phyloP scores from a whole-genome alignment of 2,797 vertebrate species.

The Pteronotus mesoamericanus region DNA sequence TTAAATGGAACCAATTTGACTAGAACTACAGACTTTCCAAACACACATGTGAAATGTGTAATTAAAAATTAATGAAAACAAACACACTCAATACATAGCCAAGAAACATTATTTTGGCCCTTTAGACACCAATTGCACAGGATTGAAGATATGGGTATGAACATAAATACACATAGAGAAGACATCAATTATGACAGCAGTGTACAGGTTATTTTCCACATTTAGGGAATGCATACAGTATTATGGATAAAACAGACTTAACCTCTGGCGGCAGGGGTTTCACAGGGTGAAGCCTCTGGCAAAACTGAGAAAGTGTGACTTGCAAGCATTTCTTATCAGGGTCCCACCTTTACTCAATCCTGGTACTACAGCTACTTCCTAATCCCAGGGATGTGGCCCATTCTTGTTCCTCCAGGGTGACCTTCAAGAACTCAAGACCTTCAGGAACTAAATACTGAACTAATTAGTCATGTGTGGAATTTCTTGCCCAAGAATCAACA shows the following conservation, averaged over 20 bases:
- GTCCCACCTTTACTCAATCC: neutral
- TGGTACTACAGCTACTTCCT: neutral
- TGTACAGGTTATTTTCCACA: neutral
- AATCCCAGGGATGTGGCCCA: neutral
- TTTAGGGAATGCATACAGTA: neutral
- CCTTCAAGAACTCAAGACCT: conserved; percentile 3
- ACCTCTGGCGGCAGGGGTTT: neutral
- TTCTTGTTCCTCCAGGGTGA: neutral
- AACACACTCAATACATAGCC: neutral
- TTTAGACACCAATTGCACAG: neutral
- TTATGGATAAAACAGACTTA: neutral
- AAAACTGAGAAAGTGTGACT: conserved; percentile 20
- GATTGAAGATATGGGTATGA: neutral
- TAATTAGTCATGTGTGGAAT: neutral
- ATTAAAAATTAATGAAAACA: conserved; percentile 19
- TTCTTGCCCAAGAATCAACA: neutral
- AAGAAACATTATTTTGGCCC: neutral
- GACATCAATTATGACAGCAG: neutral
- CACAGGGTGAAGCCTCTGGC: neutral
- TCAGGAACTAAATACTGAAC: neutral
- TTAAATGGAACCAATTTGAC: neutral
- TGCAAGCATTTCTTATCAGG: neutral
- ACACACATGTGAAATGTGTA: neutral
- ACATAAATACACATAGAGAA: neutral
- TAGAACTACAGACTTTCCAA: neutral